Percentiles rank a stretch among this genome's conserved stretches.
These are phyloP conservation scores for Sphecodes monilicornis DNA, from an alignment of 2,888 invertebrate genomes.

Conservation along the genomic window DNA sequence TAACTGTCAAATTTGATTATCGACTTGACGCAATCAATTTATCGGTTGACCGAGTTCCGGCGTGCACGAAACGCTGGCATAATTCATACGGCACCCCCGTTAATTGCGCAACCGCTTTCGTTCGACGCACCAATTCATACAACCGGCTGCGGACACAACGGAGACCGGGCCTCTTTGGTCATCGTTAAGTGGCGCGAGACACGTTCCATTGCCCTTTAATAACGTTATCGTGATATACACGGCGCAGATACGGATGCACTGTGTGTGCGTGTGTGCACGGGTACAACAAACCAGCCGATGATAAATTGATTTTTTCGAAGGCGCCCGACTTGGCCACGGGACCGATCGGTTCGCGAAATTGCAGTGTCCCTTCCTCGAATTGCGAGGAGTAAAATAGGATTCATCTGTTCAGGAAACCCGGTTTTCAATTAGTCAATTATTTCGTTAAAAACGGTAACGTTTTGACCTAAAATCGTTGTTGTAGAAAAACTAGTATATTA, in stretches of 20 bases:
- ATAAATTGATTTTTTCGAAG: constrained; percentile 37
- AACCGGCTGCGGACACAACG: neutral
- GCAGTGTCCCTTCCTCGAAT: neutral
- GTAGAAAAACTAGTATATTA: no score
- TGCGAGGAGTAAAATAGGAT: neutral
- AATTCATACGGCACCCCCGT: constrained; percentile 64
- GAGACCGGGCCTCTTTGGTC: constrained; percentile 12
- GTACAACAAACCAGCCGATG: constrained; percentile 18
- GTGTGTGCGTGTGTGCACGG: neutral
- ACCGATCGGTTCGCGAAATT: neutral
- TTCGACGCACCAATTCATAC: constrained; percentile 45
- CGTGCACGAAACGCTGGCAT: constrained; percentile 43
- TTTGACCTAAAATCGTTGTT: no score
- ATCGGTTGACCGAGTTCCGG: constrained; percentile 48
- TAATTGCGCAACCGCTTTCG: constrained; percentile 58
- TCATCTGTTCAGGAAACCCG: neutral
- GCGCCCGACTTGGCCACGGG: no score
- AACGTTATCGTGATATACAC: constrained; percentile 57
- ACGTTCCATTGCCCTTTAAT: constrained; percentile 61
- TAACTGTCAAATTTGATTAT: constrained; percentile 64
- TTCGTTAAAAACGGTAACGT: no score
- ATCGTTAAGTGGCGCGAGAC: constrained; percentile 49
- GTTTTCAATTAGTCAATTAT: neutral
- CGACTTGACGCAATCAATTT: constrained; percentile 54
- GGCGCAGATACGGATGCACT: constrained; percentile 31